Conservation (phyloP, 2,888 invertebrate genomes). For the Spatulosminthurus flaviceps region DNA sequence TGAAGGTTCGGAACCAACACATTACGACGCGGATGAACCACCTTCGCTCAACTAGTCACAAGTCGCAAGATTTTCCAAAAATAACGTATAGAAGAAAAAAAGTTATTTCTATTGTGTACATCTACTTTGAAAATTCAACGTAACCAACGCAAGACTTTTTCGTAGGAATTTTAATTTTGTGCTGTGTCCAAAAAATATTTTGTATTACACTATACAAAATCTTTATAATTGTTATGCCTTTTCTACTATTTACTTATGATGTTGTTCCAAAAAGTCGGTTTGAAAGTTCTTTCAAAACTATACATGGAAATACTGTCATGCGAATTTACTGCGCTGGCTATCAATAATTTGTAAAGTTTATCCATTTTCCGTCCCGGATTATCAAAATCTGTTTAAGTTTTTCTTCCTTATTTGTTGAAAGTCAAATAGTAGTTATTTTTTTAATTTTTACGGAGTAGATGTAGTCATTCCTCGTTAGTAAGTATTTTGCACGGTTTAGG, state of each 20-base stretch:
- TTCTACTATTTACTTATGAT: not conserved
- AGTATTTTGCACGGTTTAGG: conserved; percentile 3
- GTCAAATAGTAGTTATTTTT: conserved; percentile 34
- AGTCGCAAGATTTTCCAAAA: conserved; percentile 34
- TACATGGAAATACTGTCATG: not conserved
- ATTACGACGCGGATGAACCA: conserved; percentile 51
- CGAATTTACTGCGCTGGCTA: not conserved
- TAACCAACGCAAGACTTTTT: conserved; percentile 39
- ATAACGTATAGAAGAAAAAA: not conserved
- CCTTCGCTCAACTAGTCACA: conserved; percentile 45
- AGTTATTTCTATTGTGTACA: conserved; percentile 5
- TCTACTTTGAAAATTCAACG: conserved; percentile 14
- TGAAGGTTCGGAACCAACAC: conserved; percentile 47
- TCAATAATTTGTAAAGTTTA: not conserved
- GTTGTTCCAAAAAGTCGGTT: not conserved
- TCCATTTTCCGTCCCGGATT: conserved; percentile 38
- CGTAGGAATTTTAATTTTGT: not conserved
- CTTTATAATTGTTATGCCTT: not conserved
- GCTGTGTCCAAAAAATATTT: not conserved
- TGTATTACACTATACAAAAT: not conserved
- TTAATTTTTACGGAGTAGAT: conserved; percentile 9
- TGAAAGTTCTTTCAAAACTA: not conserved
- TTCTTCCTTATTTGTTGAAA: conserved; percentile 22
- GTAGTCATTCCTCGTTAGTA: conserved; percentile 15
- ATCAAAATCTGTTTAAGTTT: conserved; percentile 17